Evolutionary conservation across 2,113 vertebrate species (phyloP), one percentile per base, ranked within the genome.

Genomic region (Terrapene triunguis): DNA sequence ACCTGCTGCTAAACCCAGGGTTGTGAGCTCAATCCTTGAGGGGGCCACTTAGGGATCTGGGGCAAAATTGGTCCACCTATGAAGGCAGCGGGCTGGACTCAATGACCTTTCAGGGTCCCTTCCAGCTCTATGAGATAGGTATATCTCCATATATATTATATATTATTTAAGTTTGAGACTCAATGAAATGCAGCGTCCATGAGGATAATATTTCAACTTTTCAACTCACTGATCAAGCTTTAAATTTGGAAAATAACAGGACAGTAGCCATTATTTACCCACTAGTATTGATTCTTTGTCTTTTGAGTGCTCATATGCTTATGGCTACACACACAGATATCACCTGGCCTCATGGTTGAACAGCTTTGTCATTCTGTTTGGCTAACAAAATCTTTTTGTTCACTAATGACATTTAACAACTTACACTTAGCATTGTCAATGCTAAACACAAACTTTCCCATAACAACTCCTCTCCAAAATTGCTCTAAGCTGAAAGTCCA

Each of bases 381-480:
- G 25, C 12, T 87, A 92, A 85, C 5, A 42, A 32, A 84, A 81
- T 80, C 10, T 12, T 94, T 94, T 76, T 85, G 79, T 82, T 96
- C 47, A 62, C 59, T 85, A 51, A 82, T 80, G 72, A 95, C 29
- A 44, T 95, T 92, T 87, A 94, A 89, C 81, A 74, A 27, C 62
- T 84, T 85, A 93, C 50, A 85, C 9, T 27, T 89, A 81, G 17
- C 32, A 11, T 5, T 51, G 21, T 11, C 53, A 82, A 38, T 32
- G 53, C 14, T 69, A 94, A 97, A 95, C 22, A 88, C 10, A 80
- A 83, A 50, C 25, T 90, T 74, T 82, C 42, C 72, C n/a, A 19
- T 24, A 94, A 80, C 1, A 89, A 88, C 4, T 53, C 89, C 59
- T 80, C 16, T 89, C 38, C 44, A 92, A 38, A 21, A 83, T 65